Conservation (phyloP, 2,888 invertebrate genomes). For the Lamellibrachia columna region DNA sequence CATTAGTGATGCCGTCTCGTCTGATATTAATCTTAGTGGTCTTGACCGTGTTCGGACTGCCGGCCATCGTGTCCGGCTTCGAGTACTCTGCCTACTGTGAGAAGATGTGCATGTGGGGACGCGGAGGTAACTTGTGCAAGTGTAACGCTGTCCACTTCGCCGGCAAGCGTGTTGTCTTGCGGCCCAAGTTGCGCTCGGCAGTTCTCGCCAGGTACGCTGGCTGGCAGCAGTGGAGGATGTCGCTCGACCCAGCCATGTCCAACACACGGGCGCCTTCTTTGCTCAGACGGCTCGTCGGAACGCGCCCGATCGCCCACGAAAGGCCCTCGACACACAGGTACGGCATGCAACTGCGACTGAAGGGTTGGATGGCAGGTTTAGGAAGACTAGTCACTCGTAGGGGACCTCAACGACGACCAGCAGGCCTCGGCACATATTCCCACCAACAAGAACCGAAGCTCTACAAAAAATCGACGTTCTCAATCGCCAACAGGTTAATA, state of each 20-base stretch:
- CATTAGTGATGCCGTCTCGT: neutral
- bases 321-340: neutral
- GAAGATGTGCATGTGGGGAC: slow-evolving; percentile 44
- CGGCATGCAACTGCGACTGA: neutral
- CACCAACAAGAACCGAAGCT: slow-evolving; percentile 6
- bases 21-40: neutral
- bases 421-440: neutral
- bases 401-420: neutral
- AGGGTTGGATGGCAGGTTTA: neutral
- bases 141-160: slow-evolving; percentile 59
- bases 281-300: neutral
- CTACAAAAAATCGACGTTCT: neutral
- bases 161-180: slow-evolving; percentile 42
- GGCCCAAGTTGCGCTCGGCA: neutral
- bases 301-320: neutral
- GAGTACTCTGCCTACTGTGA: slow-evolving; percentile 41
- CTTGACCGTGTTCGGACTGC: neutral
- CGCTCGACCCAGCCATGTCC: neutral
- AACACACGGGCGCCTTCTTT: neutral
- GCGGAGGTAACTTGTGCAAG: slow-evolving; percentile 54
- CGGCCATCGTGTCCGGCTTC: slow-evolving; percentile 24
- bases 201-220: neutral
- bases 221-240: neutral
- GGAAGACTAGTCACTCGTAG: neutral
- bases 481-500: slow-evolving; percentile 6